A percentile compares a stretch with the other conserved stretches of the same genome.
These are phyloP conservation scores for Lydus trimaculatus DNA, from an alignment of 2,888 invertebrate genomes.

Conservation along the genomic window DNA sequence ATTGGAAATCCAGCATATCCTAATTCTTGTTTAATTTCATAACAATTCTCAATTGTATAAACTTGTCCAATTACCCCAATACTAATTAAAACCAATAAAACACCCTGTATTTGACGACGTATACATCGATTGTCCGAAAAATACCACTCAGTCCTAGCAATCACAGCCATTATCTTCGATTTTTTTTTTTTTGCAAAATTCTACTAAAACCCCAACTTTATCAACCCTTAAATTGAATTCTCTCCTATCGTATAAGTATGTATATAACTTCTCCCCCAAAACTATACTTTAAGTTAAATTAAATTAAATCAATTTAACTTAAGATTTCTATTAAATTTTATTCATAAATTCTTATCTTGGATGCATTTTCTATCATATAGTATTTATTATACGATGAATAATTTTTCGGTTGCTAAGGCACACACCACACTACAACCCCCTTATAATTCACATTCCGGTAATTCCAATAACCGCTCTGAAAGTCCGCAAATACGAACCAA, in stretches of 20 bases:
- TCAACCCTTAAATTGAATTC: not conserved
- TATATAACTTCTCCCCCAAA: too few relatives aligned
- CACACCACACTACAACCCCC: slow-evolving; percentile 42
- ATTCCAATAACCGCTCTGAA: slow-evolving; percentile 33
- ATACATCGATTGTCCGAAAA: slow-evolving; percentile 35
- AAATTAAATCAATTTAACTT: too few relatives aligned
- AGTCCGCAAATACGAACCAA: slow-evolving; percentile 13
- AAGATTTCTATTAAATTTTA: too few relatives aligned
- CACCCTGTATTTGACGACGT: slow-evolving; percentile 46
- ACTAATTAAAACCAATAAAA: slow-evolving; percentile 45
- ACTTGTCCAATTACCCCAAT: slow-evolving; percentile 38
- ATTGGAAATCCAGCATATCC: slow-evolving; percentile 64
- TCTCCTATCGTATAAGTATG: not conserved
- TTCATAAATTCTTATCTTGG: slow-evolving; percentile 23
- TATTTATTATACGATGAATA: slow-evolving; percentile 13
- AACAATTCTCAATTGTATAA: slow-evolving; percentile 57
- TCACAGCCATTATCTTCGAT: slow-evolving; percentile 46
- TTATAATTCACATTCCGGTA: slow-evolving; percentile 43
- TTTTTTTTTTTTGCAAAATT: not conserved
- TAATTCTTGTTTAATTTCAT: slow-evolving; percentile 63
- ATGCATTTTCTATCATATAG: slow-evolving; percentile 35
- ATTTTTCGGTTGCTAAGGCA: slow-evolving; percentile 46
- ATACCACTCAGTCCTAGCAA: slow-evolving; percentile 41
- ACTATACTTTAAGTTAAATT: too few relatives aligned
- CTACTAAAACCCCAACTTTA: not conserved